A percentile compares a stretch with the other conserved stretches of the same genome.
These are phyloP conservation scores for Mesoligia furuncula DNA, from an alignment of 2,888 invertebrate genomes.

Conservation along the genomic window DNA sequence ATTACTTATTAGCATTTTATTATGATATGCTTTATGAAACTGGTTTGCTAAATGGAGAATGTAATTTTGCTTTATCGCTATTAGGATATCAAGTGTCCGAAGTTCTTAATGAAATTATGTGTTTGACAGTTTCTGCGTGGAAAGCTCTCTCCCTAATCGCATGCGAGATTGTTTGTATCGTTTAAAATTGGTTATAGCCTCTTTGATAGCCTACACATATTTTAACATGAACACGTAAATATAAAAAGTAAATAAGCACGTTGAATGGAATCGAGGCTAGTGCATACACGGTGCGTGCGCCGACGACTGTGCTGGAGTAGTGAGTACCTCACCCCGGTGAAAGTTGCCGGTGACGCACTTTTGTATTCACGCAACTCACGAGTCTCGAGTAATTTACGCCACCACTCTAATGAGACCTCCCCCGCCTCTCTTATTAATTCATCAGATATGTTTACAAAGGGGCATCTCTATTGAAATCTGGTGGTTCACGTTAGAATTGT, in stretches of 20 bases:
- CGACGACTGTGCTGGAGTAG: slow-evolving; percentile 61
- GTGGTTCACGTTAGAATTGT: slow-evolving; percentile 75
- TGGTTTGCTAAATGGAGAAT: slow-evolving; percentile 30
- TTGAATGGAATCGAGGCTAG: slow-evolving; percentile 68
- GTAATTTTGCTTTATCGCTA: slow-evolving; percentile 23
- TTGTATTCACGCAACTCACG: slow-evolving; percentile 83
- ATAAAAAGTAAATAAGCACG: slow-evolving; percentile 40
- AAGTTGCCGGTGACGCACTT: slow-evolving; percentile 88
- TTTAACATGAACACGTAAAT: slow-evolving; percentile 33
- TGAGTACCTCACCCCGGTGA: slow-evolving; percentile 78
- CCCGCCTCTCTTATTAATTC: slow-evolving; percentile 73
- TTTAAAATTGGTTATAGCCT: slow-evolving; percentile 32
- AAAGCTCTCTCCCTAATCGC: slow-evolving; percentile 17
- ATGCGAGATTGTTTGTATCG: slow-evolving; percentile 32
- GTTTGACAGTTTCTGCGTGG: slow-evolving; percentile 34
- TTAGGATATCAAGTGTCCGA: not conserved
- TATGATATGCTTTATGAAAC: slow-evolving; percentile 35
- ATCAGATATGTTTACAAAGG: slow-evolving; percentile 68
- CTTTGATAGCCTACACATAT: slow-evolving; percentile 15
- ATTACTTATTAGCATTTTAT: slow-evolving; percentile 49
- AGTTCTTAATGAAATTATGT: slow-evolving; percentile 17
- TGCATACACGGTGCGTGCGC: slow-evolving; percentile 65
- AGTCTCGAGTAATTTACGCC: slow-evolving; percentile 80
- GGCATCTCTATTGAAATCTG: slow-evolving; percentile 71
- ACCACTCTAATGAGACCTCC: slow-evolving; percentile 77